Conservation (phyloP, 2,113 vertebrate genomes). For the Lycocorax pyrrhopterus region DNA sequence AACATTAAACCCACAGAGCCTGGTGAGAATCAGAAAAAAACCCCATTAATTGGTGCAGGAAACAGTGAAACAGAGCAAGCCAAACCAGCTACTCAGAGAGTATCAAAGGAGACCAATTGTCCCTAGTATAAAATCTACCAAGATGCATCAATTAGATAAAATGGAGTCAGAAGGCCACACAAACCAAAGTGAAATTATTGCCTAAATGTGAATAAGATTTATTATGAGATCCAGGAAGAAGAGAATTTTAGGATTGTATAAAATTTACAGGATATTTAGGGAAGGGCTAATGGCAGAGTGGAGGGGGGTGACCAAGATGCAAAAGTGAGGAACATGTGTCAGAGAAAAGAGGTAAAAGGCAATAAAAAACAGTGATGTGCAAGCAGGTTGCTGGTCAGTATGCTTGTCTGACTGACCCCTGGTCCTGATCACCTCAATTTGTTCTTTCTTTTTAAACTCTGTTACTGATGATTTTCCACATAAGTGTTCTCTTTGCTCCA, state of each 20-base stretch:
- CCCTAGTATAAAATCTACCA: not conserved
- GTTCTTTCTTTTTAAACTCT: not conserved
- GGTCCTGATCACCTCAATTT: not conserved
- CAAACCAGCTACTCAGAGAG: not conserved
- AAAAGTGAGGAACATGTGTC: not conserved
- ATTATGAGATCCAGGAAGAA: not conserved
- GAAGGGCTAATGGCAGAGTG: not conserved
- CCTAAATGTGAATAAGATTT: not conserved
- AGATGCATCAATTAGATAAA: not conserved
- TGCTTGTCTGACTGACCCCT: not conserved
- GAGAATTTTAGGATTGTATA: not conserved
- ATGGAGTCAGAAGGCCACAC: not conserved
- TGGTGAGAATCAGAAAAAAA: not conserved
- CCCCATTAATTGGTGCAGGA: accelerated
- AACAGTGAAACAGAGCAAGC: not conserved
- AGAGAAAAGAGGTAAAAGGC: not conserved
- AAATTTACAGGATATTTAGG: not conserved
- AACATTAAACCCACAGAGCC: not conserved
- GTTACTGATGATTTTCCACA: not conserved
- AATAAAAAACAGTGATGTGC: not conserved
- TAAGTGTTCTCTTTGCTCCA: not conserved
- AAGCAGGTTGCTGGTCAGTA: not conserved
- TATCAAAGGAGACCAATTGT: not conserved
- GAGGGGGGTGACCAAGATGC: accelerated
- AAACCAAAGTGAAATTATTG: not conserved